Evolutionary conservation across 2,888 invertebrate species (phyloP).

Genomic region (Timema podura): DNA sequence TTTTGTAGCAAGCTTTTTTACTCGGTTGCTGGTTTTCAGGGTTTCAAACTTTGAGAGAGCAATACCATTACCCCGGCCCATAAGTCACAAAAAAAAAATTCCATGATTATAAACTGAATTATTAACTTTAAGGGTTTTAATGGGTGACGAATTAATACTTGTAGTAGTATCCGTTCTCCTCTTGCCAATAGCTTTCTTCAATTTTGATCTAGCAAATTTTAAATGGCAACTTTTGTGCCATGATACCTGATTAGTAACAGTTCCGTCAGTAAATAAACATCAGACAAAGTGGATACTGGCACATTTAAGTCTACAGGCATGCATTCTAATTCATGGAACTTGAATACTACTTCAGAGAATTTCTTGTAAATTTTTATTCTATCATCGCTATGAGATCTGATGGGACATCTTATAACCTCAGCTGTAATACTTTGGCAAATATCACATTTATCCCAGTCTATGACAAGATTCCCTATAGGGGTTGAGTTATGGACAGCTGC

Average conservation of each 20-base stretch:
- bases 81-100: background rate
- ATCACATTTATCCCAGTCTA: background rate
- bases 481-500: too few species aligned
- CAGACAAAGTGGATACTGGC: background rate
- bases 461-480: too few species aligned
- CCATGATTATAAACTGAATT: background rate
- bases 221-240: constrained; percentile 1
- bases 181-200: background rate
- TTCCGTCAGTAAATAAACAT: background rate
- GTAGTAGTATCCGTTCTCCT: background rate
- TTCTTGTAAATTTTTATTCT: background rate
- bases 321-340: background rate
- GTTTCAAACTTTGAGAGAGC: too few species aligned
- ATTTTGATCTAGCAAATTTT: background rate
- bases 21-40: too few species aligned
- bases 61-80: too few species aligned
- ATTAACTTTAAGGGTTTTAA: too few species aligned
- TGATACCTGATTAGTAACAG: background rate
- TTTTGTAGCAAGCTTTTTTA: too few species aligned
- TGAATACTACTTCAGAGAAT: background rate
- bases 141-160: background rate
- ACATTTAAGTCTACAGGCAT: background rate
- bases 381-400: constrained; percentile 1
- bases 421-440: background rate
- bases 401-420: background rate